These are phyloP conservation scores for Ariopsis seemanni DNA, from an alignment of 2,113 vertebrate species.

Conservation along the genomic window DNA sequence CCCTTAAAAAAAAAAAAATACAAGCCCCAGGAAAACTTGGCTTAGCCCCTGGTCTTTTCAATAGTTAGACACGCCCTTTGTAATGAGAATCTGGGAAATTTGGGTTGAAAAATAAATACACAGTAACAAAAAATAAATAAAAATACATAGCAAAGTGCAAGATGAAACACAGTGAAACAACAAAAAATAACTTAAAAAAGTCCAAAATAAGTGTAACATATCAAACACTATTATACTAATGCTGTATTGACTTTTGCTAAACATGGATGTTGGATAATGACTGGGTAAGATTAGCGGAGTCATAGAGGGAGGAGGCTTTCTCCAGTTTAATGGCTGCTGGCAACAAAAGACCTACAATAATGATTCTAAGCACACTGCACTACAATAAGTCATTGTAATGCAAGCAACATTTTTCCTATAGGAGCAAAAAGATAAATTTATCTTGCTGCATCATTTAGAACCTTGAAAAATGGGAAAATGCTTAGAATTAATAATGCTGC, in stretches of 20 bases:
- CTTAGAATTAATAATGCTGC: conserved; percentile 27
- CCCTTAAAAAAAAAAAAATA: no score
- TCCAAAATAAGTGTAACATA: neutral
- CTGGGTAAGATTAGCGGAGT: neutral
- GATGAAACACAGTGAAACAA: neutral
- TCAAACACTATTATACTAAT: neutral
- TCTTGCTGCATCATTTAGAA: conserved; percentile 13
- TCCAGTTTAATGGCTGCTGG: conserved; percentile 8
- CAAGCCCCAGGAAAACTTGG: no score
- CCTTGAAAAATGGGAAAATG: conserved; percentile 9
- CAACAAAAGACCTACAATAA: conserved; percentile 15
- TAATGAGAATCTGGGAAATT: neutral
- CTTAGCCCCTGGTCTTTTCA: no score
- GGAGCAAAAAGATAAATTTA: neutral
- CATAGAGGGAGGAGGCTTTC: neutral
- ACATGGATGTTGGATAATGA: neutral
- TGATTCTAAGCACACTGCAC: neutral
- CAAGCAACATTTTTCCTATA: conserved; percentile 3
- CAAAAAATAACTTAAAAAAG: neutral
- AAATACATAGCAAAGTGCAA: neutral
- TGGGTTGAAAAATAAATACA: neutral
- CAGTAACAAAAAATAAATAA: neutral
- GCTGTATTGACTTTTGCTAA: neutral
- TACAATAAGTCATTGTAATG: conserved; percentile 11
- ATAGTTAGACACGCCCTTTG: no score